Conservation (phyloP, 2,888 invertebrate genomes). For the Tetramorium bicarinatum region DNA sequence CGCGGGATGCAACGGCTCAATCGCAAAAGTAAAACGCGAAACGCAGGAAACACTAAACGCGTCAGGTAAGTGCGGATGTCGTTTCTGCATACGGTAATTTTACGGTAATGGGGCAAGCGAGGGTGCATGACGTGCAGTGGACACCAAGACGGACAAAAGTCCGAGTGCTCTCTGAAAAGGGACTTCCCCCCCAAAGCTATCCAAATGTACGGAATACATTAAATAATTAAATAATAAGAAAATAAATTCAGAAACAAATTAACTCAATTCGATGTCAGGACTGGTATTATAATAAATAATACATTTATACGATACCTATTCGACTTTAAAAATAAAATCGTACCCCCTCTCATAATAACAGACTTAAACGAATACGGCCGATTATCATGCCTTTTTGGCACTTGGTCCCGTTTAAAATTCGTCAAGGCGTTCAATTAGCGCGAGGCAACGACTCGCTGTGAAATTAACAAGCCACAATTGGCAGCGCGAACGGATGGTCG, state of each 20-base stretch:
- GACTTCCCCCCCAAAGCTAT: not conserved
- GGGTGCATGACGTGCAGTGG: not conserved
- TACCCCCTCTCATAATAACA: not conserved
- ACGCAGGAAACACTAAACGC: slow-evolving; percentile 51
- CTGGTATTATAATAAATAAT: not conserved
- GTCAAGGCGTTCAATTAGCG: slow-evolving; percentile 70
- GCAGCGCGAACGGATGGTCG: slow-evolving; percentile 67
- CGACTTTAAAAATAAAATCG: not conserved
- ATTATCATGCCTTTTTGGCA: slow-evolving; percentile 38
- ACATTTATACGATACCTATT: not conserved
- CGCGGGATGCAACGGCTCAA: slow-evolving; percentile 60
- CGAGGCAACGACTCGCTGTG: slow-evolving; percentile 65
- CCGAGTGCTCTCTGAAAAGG: not conserved
- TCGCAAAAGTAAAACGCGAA: slow-evolving; percentile 64
- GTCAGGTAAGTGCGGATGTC: slow-evolving; percentile 27
- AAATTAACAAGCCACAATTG: slow-evolving; percentile 76
- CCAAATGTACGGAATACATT: not conserved
- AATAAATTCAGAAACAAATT: not conserved
- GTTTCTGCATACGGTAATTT: slow-evolving; percentile 23
- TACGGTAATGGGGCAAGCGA: not conserved
- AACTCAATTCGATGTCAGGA: not conserved
- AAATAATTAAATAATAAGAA: not conserved
- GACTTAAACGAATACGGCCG: slow-evolving; percentile 4
- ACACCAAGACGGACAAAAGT: not conserved
- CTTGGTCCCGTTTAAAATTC: slow-evolving; percentile 61